Conservation (phyloP, 2,113 vertebrate species). For the Tamias sibiricus region DNA sequence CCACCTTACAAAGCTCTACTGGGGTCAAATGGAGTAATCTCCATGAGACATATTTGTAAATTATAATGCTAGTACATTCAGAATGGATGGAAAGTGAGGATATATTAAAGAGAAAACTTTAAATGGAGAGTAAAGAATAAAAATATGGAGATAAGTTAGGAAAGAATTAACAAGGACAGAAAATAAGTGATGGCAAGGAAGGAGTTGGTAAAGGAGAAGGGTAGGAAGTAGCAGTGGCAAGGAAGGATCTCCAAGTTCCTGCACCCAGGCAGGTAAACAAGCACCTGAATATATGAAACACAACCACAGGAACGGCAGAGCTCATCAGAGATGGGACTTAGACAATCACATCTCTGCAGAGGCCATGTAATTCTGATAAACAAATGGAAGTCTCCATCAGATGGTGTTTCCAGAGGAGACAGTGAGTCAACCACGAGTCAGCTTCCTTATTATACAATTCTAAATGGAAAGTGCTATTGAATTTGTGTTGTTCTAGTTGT, state of each 20-base stretch:
- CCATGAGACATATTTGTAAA: neutral
- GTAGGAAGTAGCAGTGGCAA: neutral
- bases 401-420: neutral
- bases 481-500: neutral
- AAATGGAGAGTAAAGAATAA: neutral
- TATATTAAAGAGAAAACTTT: neutral
- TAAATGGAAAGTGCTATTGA: constrained; percentile 1
- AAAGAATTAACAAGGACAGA: neutral
- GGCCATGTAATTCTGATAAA: neutral
- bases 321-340: neutral
- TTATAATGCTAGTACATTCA: neutral
- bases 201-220: neutral
- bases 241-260: neutral
- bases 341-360: neutral
- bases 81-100: neutral
- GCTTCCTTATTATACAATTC: constrained; percentile 6
- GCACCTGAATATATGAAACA: neutral
- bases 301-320: neutral
- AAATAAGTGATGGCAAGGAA: neutral
- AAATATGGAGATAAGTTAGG: constrained; percentile 40
- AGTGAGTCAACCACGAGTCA: neutral
- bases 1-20: neutral
- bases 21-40: neutral
- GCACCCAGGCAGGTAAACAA: neutral
- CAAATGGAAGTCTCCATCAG: neutral